Base-by-base conservation (phyloP, 2,113 vertebrate genomes). In the Pampusana beccarii region DNA sequence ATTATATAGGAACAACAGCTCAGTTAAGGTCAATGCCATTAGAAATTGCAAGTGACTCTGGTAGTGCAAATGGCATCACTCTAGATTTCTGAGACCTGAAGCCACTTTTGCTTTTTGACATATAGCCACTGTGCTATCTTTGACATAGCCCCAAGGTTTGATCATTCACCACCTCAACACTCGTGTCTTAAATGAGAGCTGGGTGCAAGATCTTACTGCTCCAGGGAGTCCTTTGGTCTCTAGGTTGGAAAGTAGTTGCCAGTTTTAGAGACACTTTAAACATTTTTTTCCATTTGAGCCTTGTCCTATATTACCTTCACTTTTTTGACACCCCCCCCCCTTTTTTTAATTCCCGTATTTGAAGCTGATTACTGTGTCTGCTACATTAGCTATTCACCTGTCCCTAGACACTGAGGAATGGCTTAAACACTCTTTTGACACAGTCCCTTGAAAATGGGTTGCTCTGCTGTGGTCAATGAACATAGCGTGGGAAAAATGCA, bases 401-500 rank as follows among this genome's bases (percentile, higher is more conserved):
- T 54, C 84, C 38, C 61, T 66, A 33, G n/a, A 8, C 13, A 42
- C 57, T 85, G 77, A 95, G 42, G 79, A 92, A 88, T 80, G 77
- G 79, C 50, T 94, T 70, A 57, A 95, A 92, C 72, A 80, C 81
- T 78, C 67, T 96, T 96, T 46, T 91, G 85, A 91, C 92, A 67
- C 5, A 48, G 19, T 29, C 88, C 34, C 78, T 88, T 80, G 31
- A 69, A 95, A 94, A 58, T 79, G 44, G 60, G 66, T 86, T 95
- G 94, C 61, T 73, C 25, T 25, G 26, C 84, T 87, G 78, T 6
- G 2, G 90, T 93, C 94, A 88, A 65, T 56, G 93, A 97, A 83
- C 92, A 96, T 96, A 96, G 93, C 74, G 66, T 97, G 94, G 93
- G 94, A 95, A 96, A 96, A 95, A 82, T 5, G 31, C 93, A 97